Percentiles rank a stretch among this genome's conserved stretches.
phyloP scores from a whole-genome alignment of 2,113 vertebrate species.

The Pholis gunnellus region DNA sequence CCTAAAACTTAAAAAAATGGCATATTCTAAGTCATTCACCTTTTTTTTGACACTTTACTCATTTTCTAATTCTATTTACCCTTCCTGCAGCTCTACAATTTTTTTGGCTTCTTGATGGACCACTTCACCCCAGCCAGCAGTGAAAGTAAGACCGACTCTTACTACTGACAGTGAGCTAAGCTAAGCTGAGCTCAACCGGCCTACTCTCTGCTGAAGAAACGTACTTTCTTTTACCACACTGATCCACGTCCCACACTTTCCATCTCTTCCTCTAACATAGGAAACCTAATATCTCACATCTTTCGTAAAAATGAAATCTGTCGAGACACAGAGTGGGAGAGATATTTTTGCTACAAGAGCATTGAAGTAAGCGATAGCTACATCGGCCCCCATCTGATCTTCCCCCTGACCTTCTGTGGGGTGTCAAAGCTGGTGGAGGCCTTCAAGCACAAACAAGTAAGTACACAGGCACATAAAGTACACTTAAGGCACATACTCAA shows the following conservation, averaged over 20 bases:
- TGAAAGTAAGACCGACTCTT: conserved; percentile 86
- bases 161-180: background rate
- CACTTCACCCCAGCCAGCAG: conserved; percentile 89
- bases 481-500: background rate
- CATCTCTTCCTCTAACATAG: conserved; percentile 70
- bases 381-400: conserved; percentile 87
- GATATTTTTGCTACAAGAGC: conserved; percentile 84
- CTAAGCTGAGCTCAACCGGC: conserved; percentile 12
- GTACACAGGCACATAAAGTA: conserved; percentile 38
- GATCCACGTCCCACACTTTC: conserved; percentile 9
- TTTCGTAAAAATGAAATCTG: conserved; percentile 83
- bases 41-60: background rate
- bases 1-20: background rate
- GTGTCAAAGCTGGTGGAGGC: conserved; percentile 91
- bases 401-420: conserved; percentile 88
- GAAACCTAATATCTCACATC: conserved; percentile 90
- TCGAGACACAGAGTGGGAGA: conserved; percentile 84
- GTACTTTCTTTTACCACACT: background rate
- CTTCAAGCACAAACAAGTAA: conserved; percentile 93
- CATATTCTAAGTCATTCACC: background rate
- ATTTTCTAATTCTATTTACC: background rate
- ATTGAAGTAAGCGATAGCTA: conserved; percentile 87
- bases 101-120: conserved; percentile 92
- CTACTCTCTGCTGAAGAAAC: background rate
- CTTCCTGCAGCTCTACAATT: conserved; percentile 89